Base-by-base conservation (phyloP, 2,888 invertebrate genomes). In the Drosophila eohydei region DNA sequence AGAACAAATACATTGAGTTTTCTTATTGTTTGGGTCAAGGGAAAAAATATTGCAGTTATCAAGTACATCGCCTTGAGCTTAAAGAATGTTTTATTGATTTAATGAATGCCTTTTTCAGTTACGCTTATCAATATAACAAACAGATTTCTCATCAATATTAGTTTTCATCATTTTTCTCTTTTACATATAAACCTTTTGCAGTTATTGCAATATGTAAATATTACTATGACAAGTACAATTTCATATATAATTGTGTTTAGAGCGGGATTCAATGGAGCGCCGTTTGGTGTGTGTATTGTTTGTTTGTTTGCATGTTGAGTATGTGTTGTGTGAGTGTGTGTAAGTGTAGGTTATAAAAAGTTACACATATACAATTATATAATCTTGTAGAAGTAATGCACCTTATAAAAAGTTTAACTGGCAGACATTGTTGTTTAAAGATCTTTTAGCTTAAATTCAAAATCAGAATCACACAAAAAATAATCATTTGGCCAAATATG, bases 61-160 rank as follows among this genome's bases (percentile, higher is more conserved):
- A 40, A 57, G 40, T 30, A 50, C 51, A 50, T 75, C 55, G 70
- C 61, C 52, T 79, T 80, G 81, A 81, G 88, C 84, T 84, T 84
- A 76, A 83, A 83, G 83, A 83, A 78, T 88, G 87, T 73, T 88
- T 89, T 80, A 81, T 88, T 87, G 84, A 89, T 90, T 89, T 89
- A 78, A 71, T 88, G 78, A 79, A 86, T 88, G 85, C 83, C 71
- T 74, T 84, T 71, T 85, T 74, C 66, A 83, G 73, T 77, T 89
- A 79, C 71, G 76, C 87, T 83, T 86, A 88, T 88, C 76, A 88
- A 83, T 87, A 87, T 88, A 87, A 89, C 88, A 88, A 89, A 88
- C 90, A 88, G 84, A 84, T 90, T 79, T 89, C 63, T 76, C 77
- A 73, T 66, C 78, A 80, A 74, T 79, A 80, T 85, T 85, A 73